These are phyloP conservation scores for Scaeva pyrastri DNA, from an alignment of 2,888 invertebrate species.

Conservation along the genomic window DNA sequence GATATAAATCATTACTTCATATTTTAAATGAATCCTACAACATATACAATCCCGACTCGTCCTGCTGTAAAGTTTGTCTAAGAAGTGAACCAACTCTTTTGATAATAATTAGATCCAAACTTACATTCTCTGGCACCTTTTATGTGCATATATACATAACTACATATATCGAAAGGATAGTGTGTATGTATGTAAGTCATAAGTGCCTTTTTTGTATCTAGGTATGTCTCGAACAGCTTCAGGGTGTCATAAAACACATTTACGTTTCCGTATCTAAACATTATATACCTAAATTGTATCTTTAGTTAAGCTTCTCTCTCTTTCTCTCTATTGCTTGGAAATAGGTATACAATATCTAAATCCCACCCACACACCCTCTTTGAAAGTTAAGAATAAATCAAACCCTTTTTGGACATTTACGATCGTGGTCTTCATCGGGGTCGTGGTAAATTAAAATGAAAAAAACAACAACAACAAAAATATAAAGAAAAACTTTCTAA, in stretches of 20 bases:
- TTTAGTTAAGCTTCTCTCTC: conserved; percentile 13
- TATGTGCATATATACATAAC: neutral
- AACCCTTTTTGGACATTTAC: conserved; percentile 84
- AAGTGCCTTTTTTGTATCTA: neutral
- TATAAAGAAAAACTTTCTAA: conserved; percentile 66
- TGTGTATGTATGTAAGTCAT: too few species aligned
- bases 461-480: conserved; percentile 68
- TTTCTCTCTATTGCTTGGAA: conserved; percentile 28
- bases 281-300: conserved; percentile 28
- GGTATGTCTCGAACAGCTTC: conserved; percentile 10
- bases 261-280: conserved; percentile 2
- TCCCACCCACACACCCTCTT: conserved; percentile 42
- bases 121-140: neutral
- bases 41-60: neutral
- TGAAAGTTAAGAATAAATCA: conserved; percentile 81
- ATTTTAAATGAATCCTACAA: neutral
- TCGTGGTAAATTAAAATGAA: conserved; percentile 82
- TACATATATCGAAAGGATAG: neutral
- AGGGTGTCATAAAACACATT: conserved; percentile 39
- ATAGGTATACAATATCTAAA: conserved; percentile 3
- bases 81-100: neutral
- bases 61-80: neutral
- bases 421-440: conserved; percentile 83
- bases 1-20: neutral
- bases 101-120: conserved; percentile 9